Conservation (phyloP, 2,797 vertebrate species). For the Helicolenus hilgendorfi region DNA sequence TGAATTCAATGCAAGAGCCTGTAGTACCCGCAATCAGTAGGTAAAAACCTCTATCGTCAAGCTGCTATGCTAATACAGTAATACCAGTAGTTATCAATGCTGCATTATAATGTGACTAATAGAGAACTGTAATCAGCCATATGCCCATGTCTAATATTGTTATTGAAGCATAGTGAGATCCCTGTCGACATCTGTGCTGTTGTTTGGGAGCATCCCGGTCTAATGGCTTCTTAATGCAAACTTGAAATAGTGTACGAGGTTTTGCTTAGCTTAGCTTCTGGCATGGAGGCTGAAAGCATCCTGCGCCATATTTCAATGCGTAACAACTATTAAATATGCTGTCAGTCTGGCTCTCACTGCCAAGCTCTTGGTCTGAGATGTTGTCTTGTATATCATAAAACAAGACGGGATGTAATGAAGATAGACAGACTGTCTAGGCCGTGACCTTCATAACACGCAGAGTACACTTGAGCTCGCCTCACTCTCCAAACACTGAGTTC, state of each 20-base stretch:
- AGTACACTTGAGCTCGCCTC: constrained; percentile 44
- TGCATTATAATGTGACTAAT: constrained; percentile 20
- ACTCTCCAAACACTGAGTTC: constrained; percentile 51
- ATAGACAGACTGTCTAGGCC: constrained; percentile 66
- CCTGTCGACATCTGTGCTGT: constrained; percentile 29
- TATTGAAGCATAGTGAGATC: constrained; percentile 15
- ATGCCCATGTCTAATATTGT: constrained; percentile 9
- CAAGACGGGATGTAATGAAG: constrained; percentile 68
- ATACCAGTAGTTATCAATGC: not conserved
- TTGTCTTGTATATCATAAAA: constrained; percentile 69
- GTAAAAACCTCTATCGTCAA: constrained; percentile 14
- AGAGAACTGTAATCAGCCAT: constrained; percentile 11
- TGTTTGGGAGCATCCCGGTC: constrained; percentile 9
- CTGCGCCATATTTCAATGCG: constrained; percentile 54
- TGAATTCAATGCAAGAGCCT: constrained; percentile 16
- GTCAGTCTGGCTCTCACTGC: constrained; percentile 50
- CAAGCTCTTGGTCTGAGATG: constrained; percentile 38
- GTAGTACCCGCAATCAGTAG: not conserved
- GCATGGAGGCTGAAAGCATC: constrained; percentile 26
- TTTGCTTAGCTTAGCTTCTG: constrained; percentile 26
- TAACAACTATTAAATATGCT: constrained; percentile 58
- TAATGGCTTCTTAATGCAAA: constrained; percentile 42
- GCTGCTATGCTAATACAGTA: constrained; percentile 11
- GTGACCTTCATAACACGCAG: constrained; percentile 71
- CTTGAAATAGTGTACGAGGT: constrained; percentile 22